These are phyloP conservation scores for Smittia aterrima DNA, from an alignment of 2,888 invertebrate genomes.

Conservation along the genomic window DNA sequence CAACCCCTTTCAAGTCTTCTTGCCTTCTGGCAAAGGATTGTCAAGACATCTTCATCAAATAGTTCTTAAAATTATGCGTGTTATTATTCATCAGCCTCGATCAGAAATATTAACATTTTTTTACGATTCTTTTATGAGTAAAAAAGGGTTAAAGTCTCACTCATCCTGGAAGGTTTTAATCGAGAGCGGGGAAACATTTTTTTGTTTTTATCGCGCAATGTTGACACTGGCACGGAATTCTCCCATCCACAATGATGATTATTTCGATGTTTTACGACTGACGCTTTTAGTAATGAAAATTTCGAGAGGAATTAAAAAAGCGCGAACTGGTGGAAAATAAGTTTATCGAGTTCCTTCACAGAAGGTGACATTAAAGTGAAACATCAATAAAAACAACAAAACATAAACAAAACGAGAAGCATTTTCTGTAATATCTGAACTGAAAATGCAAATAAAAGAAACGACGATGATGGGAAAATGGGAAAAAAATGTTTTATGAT, in stretches of 20 bases:
- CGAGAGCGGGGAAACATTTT: constrained; percentile 28
- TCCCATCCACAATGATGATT: constrained; percentile 26
- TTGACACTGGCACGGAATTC: constrained; percentile 10
- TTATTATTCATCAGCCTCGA: constrained; percentile 5
- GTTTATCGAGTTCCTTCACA: constrained; percentile 19
- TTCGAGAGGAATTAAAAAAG: constrained; percentile 36
- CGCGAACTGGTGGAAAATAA: constrained; percentile 16
- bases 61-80: constrained; percentile 30
- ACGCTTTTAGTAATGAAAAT: neutral
- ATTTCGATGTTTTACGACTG: constrained; percentile 27
- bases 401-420: constrained; percentile 7
- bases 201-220: neutral
- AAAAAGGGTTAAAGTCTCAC: constrained; percentile 31
- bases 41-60: constrained; percentile 37
- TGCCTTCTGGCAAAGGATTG: neutral
- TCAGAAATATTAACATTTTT: constrained; percentile 4
- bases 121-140: constrained; percentile 32
- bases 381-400: constrained; percentile 37
- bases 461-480: constrained; percentile 13
- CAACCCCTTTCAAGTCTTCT: neutral
- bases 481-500: constrained; percentile 29
- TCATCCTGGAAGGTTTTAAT: constrained; percentile 10
- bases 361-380: constrained; percentile 24
- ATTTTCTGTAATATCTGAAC: constrained; percentile 24
- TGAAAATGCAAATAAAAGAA: constrained; percentile 38